Evolutionary conservation across 1,140 invertebrate species (phyloP), one percentile per base, ranked within the genome.

Genomic region (Cylas formicarius): DNA sequence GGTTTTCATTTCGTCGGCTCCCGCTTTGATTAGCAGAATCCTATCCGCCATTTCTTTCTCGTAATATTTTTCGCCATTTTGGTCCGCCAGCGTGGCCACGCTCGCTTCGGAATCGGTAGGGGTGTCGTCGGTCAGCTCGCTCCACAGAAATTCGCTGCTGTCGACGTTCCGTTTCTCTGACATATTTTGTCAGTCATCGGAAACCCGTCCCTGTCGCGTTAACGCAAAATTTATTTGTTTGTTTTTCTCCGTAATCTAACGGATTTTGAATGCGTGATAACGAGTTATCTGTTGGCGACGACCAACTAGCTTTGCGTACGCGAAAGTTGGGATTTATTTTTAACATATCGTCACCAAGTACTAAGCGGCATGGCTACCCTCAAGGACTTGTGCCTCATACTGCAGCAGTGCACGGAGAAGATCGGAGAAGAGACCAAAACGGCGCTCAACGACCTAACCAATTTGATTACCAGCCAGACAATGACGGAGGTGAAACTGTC

Each of bases 321-420:
- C n/a, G n/a, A n/a, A n/a, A n/a, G n/a, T n/a, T n/a, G n/a, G n/a
- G n/a, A n/a, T n/a, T n/a, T n/a, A n/a, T n/a, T n/a, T n/a, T n/a
- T n/a, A n/a, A n/a, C n/a, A n/a, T n/a, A n/a, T n/a, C n/a, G n/a
- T n/a, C n/a, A n/a, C n/a, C n/a, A n/a, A n/a, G n/a, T n/a, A n/a
- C n/a, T n/a, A n/a, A n/a, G n/a, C n/a, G n/a, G n/a, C n/a, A n/a
- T n/a, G n/a, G n/a, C n/a, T n/a, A 10, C 52, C 2, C 23, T 53
- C 8, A 49, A 39, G 20, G 52, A 53, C 19, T 42, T 54, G 17
- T 55, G 47, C 27, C 38, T 29, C 26, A 18, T 42, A 7, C 20
- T 57, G 9, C 42, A 52, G 35, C 17, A 50, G 27, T 53, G 45
- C 19, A 40, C 44, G 3, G 42, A 48, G 19, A 45, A 41, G 34